phyloP scores from a whole-genome alignment of 2,113 vertebrate genomes.

The Varanus komodoensis region DNA sequence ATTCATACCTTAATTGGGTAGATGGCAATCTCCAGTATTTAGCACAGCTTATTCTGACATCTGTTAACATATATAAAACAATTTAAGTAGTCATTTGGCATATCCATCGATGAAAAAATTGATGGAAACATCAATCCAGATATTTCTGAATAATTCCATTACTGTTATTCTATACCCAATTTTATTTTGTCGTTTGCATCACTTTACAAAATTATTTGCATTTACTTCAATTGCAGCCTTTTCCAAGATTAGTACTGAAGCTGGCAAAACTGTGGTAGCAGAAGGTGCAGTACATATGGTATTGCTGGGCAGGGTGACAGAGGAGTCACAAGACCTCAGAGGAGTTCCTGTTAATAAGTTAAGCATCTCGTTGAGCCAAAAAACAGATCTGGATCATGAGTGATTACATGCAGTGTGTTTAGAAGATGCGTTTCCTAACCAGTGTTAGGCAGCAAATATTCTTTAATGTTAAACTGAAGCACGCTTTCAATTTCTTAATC shows the following conservation, averaged over 20 bases:
- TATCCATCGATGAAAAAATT: background rate
- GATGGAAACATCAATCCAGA: background rate
- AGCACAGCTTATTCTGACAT: background rate
- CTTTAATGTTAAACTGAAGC: background rate
- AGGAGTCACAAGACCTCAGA: background rate
- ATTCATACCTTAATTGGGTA: background rate
- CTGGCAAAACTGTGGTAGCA: background rate
- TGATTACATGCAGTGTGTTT: background rate
- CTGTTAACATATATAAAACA: background rate
- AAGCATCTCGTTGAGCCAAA: conserved; percentile 5
- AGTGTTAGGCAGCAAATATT: background rate
- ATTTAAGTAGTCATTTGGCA: background rate
- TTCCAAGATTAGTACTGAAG: background rate
- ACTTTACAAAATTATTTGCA: background rate
- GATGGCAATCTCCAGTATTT: background rate
- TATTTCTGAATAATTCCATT: background rate
- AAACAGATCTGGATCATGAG: conserved; percentile 4
- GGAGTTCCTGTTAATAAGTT: conserved; percentile 8
- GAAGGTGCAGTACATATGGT: background rate
- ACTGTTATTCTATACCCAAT: background rate
- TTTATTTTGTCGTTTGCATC: background rate
- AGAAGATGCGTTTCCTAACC: background rate
- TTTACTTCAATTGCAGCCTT: background rate
- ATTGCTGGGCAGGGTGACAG: background rate
- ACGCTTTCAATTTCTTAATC: background rate